Base-by-base conservation (phyloP, 1,140 invertebrate genomes). In the Glomeris maerens region DNA sequence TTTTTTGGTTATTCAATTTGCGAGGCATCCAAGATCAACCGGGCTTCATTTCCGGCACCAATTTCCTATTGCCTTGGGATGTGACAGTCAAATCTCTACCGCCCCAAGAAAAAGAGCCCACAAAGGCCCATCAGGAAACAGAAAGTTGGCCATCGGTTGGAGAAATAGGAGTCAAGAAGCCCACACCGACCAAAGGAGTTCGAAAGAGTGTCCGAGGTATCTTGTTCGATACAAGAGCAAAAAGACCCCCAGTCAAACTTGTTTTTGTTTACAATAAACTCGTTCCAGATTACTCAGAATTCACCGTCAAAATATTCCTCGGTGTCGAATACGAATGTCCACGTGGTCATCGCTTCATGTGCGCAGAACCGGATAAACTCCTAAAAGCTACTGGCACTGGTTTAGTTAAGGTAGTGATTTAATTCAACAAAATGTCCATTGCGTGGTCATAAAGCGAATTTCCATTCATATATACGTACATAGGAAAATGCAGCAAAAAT, bases 291-390 rank as follows among this genome's bases (percentile, higher is more conserved):
- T 52, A 59, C 22, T 65, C 62, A 27, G 76, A 78, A 58, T 79
- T 92, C 60, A 81, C 81, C 7, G 84, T 94, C 1, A 92, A 96
- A 67, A 84, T 96, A 52, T 98, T 94, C 63, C 78, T 98, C 52
- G 94, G 94, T 1, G 80, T 91, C 56, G 94, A 98, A 62, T 98
- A 97, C 64, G 94, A 98, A 69, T 98, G 95, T 72, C 82, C 85
- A 0, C 65, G 86, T 38, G 94, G 94, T 1, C 93, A 98, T 67
- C 75, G 89, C 52, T 97, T 98, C 67, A 94, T 97, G 79, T 81
- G 87, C 62, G 82, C 86, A 14, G 79, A 78, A 1, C 86, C 90
- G 20, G 88, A 93, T 58, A 83, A 83, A 61, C 77, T 93, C 23
- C 67, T 93, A 14, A 82, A 84, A 59, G 80, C 83, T 1, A 76